Percentiles rank a stretch among this genome's conserved stretches.
Evolutionary conservation across 2,113 vertebrate genomes (phyloP).

Genomic region (Gallinago jamesoni): DNA sequence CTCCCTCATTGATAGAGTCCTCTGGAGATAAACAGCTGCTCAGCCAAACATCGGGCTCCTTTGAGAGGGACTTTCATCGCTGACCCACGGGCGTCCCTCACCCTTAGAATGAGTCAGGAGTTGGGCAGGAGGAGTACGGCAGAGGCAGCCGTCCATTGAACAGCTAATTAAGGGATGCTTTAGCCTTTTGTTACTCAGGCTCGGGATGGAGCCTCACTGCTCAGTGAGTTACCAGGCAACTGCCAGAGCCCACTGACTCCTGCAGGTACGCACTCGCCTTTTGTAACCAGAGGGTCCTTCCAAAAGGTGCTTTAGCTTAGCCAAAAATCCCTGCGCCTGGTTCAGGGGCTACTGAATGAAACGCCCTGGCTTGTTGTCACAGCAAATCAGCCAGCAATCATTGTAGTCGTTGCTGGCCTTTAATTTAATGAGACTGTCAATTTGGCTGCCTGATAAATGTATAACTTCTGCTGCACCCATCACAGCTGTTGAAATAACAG

Average conservation of each 20-base stretch:
- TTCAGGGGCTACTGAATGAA: background rate
- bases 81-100: background rate
- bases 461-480: background rate
- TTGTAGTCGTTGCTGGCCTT: background rate
- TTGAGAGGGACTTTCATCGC: background rate
- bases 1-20: background rate
- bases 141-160: background rate
- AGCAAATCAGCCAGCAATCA: background rate
- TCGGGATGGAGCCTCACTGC: background rate
- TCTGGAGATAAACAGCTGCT: background rate
- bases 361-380: fast-evolving
- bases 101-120: background rate
- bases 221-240: slow-evolving; percentile 3
- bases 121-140: background rate
- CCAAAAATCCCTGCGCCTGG: background rate
- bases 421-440: background rate
- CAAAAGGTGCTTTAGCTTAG: background rate
- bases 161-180: slow-evolving; percentile 7
- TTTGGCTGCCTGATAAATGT: background rate
- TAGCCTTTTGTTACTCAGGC: background rate
- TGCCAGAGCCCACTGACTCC: background rate
- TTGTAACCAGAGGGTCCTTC: background rate
- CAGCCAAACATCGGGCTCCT: background rate
- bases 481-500: background rate
- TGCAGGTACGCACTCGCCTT: background rate